Percentiles rank a stretch among this genome's conserved stretches.
These are phyloP conservation scores for Eleginops maclovinus DNA, from an alignment of 2,113 vertebrate species.

Conservation along the genomic window DNA sequence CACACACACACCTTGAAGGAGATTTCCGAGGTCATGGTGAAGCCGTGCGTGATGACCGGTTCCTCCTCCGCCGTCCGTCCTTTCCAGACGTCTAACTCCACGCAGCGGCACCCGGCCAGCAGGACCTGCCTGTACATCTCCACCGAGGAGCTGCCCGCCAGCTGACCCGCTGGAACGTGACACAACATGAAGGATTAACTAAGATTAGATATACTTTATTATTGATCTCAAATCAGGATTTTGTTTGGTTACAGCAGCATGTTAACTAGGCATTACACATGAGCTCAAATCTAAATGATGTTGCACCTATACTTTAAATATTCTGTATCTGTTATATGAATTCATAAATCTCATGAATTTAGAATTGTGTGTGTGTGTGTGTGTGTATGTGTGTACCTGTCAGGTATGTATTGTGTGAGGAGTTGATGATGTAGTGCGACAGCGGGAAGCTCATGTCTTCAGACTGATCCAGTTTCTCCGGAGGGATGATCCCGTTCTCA, in stretches of 20 bases:
- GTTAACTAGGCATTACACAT: too few species aligned
- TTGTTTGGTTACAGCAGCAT: too few species aligned
- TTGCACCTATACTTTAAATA: too few species aligned
- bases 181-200: too few species aligned
- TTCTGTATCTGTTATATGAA: too few species aligned
- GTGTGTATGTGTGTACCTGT: conserved; percentile 85
- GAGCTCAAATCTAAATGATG: too few species aligned
- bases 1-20: conserved; percentile 88
- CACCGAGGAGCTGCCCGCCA: conserved; percentile 97
- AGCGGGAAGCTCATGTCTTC: conserved; percentile 98
- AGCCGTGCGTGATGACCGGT: conserved; percentile 97
- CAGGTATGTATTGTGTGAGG: conserved; percentile 99
- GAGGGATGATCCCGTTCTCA: conserved; percentile 95
- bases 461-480: conserved; percentile 98
- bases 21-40: conserved; percentile 99
- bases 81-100: conserved; percentile 99
- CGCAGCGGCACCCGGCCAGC: conserved; percentile 96
- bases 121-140: conserved; percentile 99
- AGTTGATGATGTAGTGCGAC: conserved; percentile 98
- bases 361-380: not conserved
- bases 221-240: too few species aligned
- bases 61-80: conserved; percentile 96
- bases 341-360: too few species aligned
- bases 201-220: too few species aligned
- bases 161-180: conserved; percentile 92